phyloP scores from a whole-genome alignment of 1,140 invertebrate genomes.

The Drosophila suzukii region DNA sequence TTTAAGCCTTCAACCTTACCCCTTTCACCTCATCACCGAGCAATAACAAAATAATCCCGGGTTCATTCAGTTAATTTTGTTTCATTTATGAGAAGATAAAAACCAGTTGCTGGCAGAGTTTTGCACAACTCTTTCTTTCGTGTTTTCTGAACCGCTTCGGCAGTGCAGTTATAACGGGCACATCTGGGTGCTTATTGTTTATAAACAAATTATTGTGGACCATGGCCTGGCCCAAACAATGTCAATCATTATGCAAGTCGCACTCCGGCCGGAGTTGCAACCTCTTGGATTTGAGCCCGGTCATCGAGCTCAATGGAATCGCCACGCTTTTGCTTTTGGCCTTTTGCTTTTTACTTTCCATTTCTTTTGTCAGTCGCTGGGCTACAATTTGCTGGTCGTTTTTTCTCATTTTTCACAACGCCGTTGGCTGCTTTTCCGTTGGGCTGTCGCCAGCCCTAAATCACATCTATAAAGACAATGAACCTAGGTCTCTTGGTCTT shows the following conservation, averaged over 20 bases:
- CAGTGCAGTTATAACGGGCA: slow-evolving; percentile 69
- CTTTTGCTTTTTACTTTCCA: slow-evolving; percentile 63
- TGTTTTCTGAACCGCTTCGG: slow-evolving; percentile 9
- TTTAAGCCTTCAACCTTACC: neutral
- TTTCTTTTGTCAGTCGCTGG: slow-evolving; percentile 72
- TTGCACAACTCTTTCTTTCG: slow-evolving; percentile 58
- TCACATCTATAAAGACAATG: slow-evolving; percentile 65
- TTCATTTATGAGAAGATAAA: slow-evolving; percentile 42
- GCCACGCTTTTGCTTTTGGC: slow-evolving; percentile 7
- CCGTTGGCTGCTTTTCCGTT: slow-evolving; percentile 53
- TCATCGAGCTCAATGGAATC: slow-evolving; percentile 64
- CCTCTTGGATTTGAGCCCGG: slow-evolving; percentile 42
- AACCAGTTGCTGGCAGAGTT: slow-evolving; percentile 65
- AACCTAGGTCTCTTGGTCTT: slow-evolving; percentile 33
- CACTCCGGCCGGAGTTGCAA: slow-evolving; percentile 46
- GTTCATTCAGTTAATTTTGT: slow-evolving; percentile 43
- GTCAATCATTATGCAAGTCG: slow-evolving; percentile 79
- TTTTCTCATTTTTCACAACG: slow-evolving; percentile 20
- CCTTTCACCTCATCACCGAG: slow-evolving; percentile 7
- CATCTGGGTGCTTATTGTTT: slow-evolving; percentile 65
- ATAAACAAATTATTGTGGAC: slow-evolving; percentile 72
- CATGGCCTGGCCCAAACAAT: slow-evolving; percentile 38
- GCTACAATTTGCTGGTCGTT: slow-evolving; percentile 23
- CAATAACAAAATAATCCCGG: slow-evolving; percentile 12
- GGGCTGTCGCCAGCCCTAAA: slow-evolving; percentile 59